These are phyloP conservation scores for Salminus brasiliensis DNA, from an alignment of 2,113 vertebrate genomes.

Conservation along the genomic window DNA sequence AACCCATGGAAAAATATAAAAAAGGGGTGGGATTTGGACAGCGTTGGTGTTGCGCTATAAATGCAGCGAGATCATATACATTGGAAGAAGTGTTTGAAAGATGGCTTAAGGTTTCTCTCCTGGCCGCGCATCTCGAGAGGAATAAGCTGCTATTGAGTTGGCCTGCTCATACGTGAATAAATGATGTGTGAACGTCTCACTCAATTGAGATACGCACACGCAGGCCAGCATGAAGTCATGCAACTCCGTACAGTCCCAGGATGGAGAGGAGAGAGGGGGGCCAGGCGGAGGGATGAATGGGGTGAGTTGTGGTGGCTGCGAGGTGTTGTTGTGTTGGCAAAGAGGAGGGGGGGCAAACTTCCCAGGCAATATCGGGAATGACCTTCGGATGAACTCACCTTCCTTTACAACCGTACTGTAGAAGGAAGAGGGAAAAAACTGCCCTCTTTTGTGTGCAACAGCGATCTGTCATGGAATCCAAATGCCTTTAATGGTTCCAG, in stretches of 20 bases:
- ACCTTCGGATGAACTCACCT: not conserved
- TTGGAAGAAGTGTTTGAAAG: conserved; percentile 22
- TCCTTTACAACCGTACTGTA: not conserved
- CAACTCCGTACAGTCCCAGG: not conserved
- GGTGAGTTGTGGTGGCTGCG: not conserved
- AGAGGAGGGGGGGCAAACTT: not conserved
- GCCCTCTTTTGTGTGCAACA: not conserved
- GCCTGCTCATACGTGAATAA: conserved; percentile 34
- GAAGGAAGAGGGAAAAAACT: not conserved
- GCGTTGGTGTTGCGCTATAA: not conserved
- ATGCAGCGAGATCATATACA: not conserved
- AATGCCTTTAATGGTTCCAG: conserved; percentile 12
- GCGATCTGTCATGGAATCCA: conserved; percentile 17
- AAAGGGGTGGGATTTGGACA: conserved; percentile 12
- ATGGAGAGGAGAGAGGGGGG: not conserved
- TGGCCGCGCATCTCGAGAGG: conserved; percentile 19
- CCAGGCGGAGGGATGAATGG: not conserved
- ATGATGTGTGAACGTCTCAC: conserved; percentile 40
- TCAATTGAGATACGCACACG: conserved; percentile 11
- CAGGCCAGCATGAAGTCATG: conserved; percentile 16
- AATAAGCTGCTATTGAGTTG: conserved; percentile 25
- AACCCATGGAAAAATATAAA: conserved; percentile 5
- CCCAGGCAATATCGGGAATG: conserved; percentile 2
- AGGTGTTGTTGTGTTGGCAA: not conserved
- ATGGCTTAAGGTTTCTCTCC: conserved; percentile 14